Evolutionary conservation across 2,888 invertebrate species (phyloP), one percentile per base, ranked within the genome.

Genomic region (Habroteleia sp.): DNA sequence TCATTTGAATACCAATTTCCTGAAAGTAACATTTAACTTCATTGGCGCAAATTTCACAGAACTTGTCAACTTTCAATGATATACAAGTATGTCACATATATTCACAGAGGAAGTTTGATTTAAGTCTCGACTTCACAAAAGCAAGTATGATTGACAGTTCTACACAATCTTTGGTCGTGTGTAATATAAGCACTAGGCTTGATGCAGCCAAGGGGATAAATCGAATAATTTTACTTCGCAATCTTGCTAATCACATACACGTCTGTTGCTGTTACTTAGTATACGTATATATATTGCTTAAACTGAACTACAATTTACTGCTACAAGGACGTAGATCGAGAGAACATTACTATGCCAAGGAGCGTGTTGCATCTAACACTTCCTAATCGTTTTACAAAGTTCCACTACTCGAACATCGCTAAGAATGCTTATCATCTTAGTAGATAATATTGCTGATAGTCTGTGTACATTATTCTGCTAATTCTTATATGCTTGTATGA

Each of bases 341-440:
- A 17, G 44, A 56, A 44, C 56, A 79, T 79, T 80, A 72, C 75
- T 79, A 80, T 77, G 75, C 78, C 58, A 65, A 37, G 50, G 50
- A 65, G 72, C 60, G 75, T 76, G 74, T 68, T 52, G 56, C 65
- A 42, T 52, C 76, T 75, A 62, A 74, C 74, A 54, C 69, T 27
- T 60, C 71, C 73, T 79, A 77, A 77, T 79, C 77, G 77, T 74
- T 80, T 71, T 77, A 76, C 56, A 33, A 71, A 71, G 54, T 62
- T 71, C 62, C 16, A 17, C 62, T 23, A 5, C 46, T 13, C 16
- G 42, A 62, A 48, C 48, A 14, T 54, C 11, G 16, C 29, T 23
- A 33, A 71, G 33, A 54, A 71, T 56, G 31, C 54, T 44, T 52
- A 69, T 69, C 23, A 44, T 52, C 50, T 35, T 60, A 0, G 14